These are phyloP conservation scores for Caracal caracal DNA, from an alignment of 2,113 vertebrate genomes.

Conservation along the genomic window DNA sequence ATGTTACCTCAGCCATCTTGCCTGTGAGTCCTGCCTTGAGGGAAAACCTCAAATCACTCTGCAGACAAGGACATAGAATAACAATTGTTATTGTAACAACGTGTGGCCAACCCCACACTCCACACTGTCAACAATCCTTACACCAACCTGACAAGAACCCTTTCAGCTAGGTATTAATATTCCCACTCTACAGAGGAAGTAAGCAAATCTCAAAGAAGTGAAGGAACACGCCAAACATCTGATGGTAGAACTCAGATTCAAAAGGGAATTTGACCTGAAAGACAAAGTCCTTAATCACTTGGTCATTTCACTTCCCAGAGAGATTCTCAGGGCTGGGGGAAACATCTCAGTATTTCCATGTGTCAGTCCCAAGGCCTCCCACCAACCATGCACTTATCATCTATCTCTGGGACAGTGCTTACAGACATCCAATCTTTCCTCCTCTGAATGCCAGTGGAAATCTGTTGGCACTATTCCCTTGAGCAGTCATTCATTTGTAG, in stretches of 20 bases:
- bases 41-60: not conserved
- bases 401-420: too few species aligned
- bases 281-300: not conserved
- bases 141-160: too few species aligned
- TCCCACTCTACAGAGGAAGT: not conserved
- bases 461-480: not conserved
- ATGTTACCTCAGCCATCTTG: not conserved
- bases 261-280: not conserved
- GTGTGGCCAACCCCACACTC: not conserved
- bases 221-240: rapidly evolving
- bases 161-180: not conserved
- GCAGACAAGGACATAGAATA: not conserved
- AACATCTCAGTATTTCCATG: not conserved
- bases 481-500: not conserved
- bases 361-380: too few species aligned
- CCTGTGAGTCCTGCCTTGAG: rapidly evolving
- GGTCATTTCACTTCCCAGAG: too few species aligned
- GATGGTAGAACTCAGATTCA: not conserved
- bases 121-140: not conserved
- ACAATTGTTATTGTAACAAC: not conserved
- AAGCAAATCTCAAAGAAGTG: not conserved
- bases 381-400: rapidly evolving
- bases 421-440: rapidly evolving
- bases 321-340: rapidly evolving
- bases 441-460: not conserved